Evolutionary conservation across 2,888 invertebrate genomes (phyloP), one percentile per base, ranked within the genome.

Genomic region (Operophtera brumata): DNA sequence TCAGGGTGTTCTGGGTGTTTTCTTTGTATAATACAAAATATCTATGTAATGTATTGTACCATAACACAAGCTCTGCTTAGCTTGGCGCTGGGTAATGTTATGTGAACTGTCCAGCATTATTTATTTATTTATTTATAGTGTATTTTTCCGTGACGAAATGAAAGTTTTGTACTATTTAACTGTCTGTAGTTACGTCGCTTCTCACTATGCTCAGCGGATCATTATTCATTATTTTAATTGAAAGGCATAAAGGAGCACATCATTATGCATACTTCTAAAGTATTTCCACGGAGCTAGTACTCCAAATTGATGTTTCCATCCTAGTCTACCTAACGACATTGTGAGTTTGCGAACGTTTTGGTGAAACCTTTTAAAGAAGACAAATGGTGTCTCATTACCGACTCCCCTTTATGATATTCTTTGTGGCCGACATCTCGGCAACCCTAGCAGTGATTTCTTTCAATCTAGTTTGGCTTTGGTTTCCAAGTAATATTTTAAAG

Each of bases 361-460:
- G 76, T 69, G 80, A 80, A 82, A 66, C 82, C 81, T 73, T 54
- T 51, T 80, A 84, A 77, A 74, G 77, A 80, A 80, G 78, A 81
- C 77, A 73, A 81, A 85, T 82, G 78, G 75, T 72, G 70, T 81
- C 80, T 82, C 78, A 81, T 85, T 84, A 84, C 77, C 54, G 65
- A 57, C 61, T 40, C 53, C 53, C 65, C 61, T 68, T 71, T 74
- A 78, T 73, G 69, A 75, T 73, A 73, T 73, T 78, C 75, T 71
- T 70, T 47, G 63, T 54, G 67, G 60, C 64, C 54, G 67, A 59
- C 73, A 71, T 65, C 66, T 69, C 59, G 37, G 34, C 57, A 59
- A 57, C 77, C 80, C 50, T 78, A 77, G 67, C 69, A 79, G 69
- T 78, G 77, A 20, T 20, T 20, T 20, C 62, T 63, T 73, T 66